Conservation (phyloP, 2,888 invertebrate genomes). For the Scrobipalpa atriplicella region DNA sequence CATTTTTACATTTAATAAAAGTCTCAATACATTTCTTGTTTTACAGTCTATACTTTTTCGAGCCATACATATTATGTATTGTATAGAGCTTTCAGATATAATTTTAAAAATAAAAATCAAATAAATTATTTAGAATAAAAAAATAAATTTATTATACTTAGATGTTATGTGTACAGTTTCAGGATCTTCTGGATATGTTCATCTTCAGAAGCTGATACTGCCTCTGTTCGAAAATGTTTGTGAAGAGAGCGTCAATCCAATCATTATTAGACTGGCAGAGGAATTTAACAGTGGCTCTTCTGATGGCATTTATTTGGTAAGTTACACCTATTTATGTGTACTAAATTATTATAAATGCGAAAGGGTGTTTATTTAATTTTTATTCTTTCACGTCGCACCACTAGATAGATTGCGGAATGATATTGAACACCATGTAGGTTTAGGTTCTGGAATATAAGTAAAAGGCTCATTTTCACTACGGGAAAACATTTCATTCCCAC, state of each 20-base stretch:
- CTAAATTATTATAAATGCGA: background rate
- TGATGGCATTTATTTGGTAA: slow-evolving; percentile 62
- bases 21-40: no score
- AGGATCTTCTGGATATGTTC: slow-evolving; percentile 63
- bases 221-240: slow-evolving; percentile 74
- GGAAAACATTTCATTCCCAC: no score
- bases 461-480: no score
- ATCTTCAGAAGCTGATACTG: slow-evolving; percentile 63
- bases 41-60: no score
- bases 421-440: background rate
- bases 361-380: background rate
- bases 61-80: no score
- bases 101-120: no score
- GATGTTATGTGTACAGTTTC: slow-evolving; percentile 28
- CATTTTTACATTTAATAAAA: no score
- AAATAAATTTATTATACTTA: no score
- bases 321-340: no score
- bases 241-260: slow-evolving; percentile 59
- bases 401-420: background rate
- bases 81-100: no score
- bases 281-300: slow-evolving; percentile 58
- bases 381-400: background rate
- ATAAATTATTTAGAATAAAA: no score
- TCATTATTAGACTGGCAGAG: slow-evolving; percentile 50
- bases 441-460: no score